Evolutionary conservation across 2,113 vertebrate genomes (phyloP).

Genomic region (Ammospiza caudacuta): DNA sequence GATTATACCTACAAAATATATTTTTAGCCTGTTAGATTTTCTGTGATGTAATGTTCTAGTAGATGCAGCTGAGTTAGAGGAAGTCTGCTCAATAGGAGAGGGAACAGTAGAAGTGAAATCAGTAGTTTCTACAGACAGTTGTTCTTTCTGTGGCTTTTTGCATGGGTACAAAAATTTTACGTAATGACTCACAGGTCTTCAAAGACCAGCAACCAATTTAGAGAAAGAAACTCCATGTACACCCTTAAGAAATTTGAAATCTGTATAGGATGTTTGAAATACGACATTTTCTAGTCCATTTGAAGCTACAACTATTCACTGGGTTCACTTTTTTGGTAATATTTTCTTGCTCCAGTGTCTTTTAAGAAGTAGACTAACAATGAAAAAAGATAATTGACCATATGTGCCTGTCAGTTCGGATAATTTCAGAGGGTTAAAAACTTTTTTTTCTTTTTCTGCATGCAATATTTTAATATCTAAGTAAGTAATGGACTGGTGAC

Average conservation of each 20-base stretch:
- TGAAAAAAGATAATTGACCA: not conserved
- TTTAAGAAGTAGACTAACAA: not conserved
- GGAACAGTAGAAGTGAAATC: not conserved
- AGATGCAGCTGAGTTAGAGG: not conserved
- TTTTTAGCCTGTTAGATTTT: conserved; percentile 25
- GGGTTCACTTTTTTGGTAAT: not conserved
- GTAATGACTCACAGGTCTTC: not conserved
- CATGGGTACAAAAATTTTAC: not conserved
- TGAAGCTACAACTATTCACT: not conserved
- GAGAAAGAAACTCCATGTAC: not conserved
- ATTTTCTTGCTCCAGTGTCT: not conserved
- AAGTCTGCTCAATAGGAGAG: not conserved
- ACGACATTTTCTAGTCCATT: not conserved
- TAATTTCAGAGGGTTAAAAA: not conserved
- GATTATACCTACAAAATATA: conserved; percentile 22
- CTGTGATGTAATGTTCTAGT: not conserved
- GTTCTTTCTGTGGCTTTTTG: not conserved
- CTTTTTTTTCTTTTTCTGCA: not conserved
- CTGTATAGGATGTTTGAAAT: not conserved
- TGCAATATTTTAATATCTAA: not conserved
- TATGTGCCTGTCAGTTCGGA: not conserved
- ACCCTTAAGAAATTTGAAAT: not conserved
- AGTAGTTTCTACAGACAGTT: not conserved
- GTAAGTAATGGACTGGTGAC: not conserved
- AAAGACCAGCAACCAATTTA: not conserved